phyloP scores from a whole-genome alignment of 2,113 vertebrate genomes.

The Poecilia latipinna region DNA sequence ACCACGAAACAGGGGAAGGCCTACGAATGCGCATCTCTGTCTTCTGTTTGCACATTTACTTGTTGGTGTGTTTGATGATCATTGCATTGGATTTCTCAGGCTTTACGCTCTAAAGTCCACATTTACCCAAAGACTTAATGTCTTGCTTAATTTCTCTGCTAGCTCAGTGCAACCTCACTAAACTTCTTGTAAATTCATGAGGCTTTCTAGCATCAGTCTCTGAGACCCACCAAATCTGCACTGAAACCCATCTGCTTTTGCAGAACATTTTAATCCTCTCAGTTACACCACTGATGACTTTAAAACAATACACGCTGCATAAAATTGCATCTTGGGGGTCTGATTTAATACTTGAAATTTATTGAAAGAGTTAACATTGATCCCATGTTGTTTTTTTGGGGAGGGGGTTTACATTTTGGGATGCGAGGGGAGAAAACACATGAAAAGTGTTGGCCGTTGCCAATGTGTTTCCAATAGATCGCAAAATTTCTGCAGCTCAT shows the following conservation, averaged over 20 bases:
- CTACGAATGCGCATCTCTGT: not conserved
- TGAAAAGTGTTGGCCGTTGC: conserved; percentile 2
- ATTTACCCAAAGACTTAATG: not conserved
- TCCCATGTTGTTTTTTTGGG: not conserved
- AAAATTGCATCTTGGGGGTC: conserved; percentile 9
- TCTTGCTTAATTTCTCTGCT: not conserved
- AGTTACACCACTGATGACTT: conserved; percentile 30
- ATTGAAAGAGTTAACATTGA: not conserved
- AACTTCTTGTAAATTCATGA: not conserved
- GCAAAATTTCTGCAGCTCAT: conserved; percentile 1
- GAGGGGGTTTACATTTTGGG: not conserved
- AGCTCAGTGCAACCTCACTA: not conserved
- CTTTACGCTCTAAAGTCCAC: not conserved
- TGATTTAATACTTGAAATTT: conserved; percentile 7
- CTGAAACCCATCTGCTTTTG: conserved; percentile 36
- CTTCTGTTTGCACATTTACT: not conserved
- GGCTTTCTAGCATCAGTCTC: conserved; percentile 18
- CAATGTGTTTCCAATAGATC: conserved; percentile 1
- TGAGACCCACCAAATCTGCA: conserved; percentile 12
- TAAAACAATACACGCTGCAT: conserved; percentile 12
- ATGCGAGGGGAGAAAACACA: not conserved
- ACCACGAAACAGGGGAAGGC: not conserved
- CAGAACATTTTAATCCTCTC: conserved; percentile 35
- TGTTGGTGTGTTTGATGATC: not conserved
- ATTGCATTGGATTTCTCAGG: not conserved